These are phyloP conservation scores for Doryteuthis pealeii DNA, from an alignment of 1,140 invertebrate species.

Conservation along the genomic window DNA sequence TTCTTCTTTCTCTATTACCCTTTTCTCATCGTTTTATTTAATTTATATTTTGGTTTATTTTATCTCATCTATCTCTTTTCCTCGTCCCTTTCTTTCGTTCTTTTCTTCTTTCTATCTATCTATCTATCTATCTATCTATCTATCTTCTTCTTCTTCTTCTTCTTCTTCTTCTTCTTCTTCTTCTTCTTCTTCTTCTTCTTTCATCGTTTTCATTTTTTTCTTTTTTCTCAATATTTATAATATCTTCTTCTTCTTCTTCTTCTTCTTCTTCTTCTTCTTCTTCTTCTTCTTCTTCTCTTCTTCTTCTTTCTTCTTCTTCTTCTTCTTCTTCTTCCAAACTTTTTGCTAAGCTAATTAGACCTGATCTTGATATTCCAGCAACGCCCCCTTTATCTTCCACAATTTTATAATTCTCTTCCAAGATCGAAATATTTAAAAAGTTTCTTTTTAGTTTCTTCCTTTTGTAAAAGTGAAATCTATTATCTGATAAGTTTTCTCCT, in stretches of 20 bases:
- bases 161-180: not conserved
- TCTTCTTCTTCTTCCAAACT: not conserved
- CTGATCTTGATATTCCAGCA: too few species aligned
- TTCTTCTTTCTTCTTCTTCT: not conserved
- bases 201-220: constrained; percentile 9
- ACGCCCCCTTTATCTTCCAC: too few species aligned
- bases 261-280: not conserved
- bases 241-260: constrained; percentile 10
- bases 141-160: not conserved
- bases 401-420: too few species aligned
- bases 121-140: too few species aligned
- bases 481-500: too few species aligned
- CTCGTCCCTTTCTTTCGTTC: not conserved
- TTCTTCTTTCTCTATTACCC: not conserved
- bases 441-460: too few species aligned
- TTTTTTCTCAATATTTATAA: constrained; percentile 16
- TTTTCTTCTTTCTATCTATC: not conserved
- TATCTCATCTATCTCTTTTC: not conserved
- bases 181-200: constrained; percentile 7
- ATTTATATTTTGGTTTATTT: too few species aligned
- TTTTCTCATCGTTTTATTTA: constrained; percentile 1
- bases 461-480: too few species aligned
- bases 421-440: too few species aligned
- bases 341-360: too few species aligned
- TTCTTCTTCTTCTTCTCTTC: not conserved